phyloP scores from a whole-genome alignment of 2,113 vertebrate species.

The Sapajus apella region DNA sequence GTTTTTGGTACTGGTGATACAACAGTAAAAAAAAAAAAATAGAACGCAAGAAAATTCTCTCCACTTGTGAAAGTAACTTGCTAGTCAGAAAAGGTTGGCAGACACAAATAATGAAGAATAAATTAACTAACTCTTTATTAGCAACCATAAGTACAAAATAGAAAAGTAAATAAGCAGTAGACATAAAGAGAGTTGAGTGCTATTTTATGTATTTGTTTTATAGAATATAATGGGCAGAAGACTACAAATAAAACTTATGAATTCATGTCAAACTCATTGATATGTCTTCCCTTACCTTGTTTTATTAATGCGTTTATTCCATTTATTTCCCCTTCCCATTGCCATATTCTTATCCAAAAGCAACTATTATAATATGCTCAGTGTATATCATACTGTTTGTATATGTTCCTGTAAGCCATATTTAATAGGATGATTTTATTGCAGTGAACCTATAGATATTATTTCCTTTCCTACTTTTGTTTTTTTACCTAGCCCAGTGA shows the following conservation, averaged over 20 bases:
- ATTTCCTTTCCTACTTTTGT: background rate
- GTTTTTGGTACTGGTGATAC: background rate
- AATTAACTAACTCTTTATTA: background rate
- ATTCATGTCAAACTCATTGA: background rate
- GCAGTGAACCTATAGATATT: background rate
- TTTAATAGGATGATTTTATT: background rate
- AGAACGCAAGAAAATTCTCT: background rate
- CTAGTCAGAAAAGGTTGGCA: background rate
- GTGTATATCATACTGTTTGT: background rate
- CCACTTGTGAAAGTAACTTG: background rate
- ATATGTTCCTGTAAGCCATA: background rate
- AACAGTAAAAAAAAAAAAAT: background rate
- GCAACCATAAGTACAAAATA: background rate
- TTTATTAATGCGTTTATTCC: background rate
- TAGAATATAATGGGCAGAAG: background rate
- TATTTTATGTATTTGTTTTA: background rate
- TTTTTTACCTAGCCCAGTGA: background rate
- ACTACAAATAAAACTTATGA: background rate
- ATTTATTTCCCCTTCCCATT: background rate
- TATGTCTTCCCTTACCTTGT: background rate
- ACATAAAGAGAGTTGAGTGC: background rate
- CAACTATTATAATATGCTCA: background rate
- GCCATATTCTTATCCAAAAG: background rate
- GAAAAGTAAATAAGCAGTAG: background rate
- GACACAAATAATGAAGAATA: background rate